Conservation (phyloP, 2,113 vertebrate species). For the Leptobrachium leishanense region DNA sequence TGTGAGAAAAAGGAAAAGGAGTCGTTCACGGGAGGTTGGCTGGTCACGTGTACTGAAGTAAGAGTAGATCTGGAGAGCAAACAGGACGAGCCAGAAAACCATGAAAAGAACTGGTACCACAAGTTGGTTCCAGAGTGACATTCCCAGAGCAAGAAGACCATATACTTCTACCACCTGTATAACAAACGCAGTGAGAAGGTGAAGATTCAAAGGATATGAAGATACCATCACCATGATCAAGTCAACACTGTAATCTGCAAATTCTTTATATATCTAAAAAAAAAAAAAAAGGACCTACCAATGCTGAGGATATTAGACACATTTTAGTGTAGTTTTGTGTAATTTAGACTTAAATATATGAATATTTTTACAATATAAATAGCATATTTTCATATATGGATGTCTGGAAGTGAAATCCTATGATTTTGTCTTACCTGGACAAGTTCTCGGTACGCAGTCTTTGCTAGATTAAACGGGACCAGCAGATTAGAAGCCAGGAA, state of each 20-base stretch:
- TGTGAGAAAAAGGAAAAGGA: slow-evolving; percentile 95
- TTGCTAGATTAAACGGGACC: slow-evolving; percentile 95
- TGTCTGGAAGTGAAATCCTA: too few relatives aligned
- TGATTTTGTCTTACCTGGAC: slow-evolving; percentile 78
- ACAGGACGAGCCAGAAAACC: slow-evolving; percentile 98
- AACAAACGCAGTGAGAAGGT: neutral
- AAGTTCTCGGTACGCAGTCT: slow-evolving; percentile 94
- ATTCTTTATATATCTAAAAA: too few relatives aligned
- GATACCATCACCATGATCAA: too few relatives aligned
- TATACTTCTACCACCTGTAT: slow-evolving; percentile 94
- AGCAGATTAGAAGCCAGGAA: slow-evolving; percentile 93
- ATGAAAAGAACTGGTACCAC: slow-evolving; percentile 97
- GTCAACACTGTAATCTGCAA: too few relatives aligned
- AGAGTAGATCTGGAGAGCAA: slow-evolving; percentile 95
- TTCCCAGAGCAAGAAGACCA: slow-evolving; percentile 90
- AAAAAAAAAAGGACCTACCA: too few relatives aligned
- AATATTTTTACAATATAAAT: too few relatives aligned
- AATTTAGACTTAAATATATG: too few relatives aligned
- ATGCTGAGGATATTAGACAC: too few relatives aligned
- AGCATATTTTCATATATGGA: too few relatives aligned
- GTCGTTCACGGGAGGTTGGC: slow-evolving; percentile 90
- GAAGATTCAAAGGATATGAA: too few relatives aligned
- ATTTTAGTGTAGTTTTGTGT: too few relatives aligned
- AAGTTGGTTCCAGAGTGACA: slow-evolving; percentile 98
- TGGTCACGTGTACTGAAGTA: slow-evolving; percentile 96